phyloP scores from a whole-genome alignment of 1,140 invertebrate species.

The Ptiloglossa arizonensis region DNA sequence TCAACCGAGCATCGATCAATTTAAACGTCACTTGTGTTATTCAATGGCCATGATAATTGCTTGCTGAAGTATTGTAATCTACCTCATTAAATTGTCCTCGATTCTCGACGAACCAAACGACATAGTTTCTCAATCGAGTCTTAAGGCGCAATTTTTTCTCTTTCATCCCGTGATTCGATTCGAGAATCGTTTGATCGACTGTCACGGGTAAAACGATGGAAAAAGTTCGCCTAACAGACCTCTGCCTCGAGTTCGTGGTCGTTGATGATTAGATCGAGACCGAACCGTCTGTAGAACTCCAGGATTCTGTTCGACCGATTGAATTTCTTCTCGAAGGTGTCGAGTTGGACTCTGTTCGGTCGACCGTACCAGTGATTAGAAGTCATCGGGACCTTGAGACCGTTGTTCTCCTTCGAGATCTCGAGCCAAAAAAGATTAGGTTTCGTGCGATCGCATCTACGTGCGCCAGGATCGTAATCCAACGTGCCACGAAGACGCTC shows the following conservation, averaged over 20 bases:
- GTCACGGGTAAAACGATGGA: neutral
- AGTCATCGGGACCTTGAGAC: conserved; percentile 65
- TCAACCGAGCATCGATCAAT: too few relatives aligned
- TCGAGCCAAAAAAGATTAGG: conserved; percentile 63
- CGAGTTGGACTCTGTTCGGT: conserved; percentile 69
- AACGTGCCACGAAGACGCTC: conserved; percentile 68
- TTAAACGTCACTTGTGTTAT: too few relatives aligned
- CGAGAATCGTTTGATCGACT: neutral
- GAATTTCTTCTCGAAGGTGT: conserved; percentile 68
- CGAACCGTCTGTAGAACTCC: conserved; percentile 39
- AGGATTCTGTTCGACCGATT: conserved; percentile 54
- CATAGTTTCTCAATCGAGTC: neutral
- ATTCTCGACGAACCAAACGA: neutral
- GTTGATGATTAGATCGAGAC: neutral
- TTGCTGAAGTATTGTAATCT: too few relatives aligned
- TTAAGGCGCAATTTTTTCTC: neutral
- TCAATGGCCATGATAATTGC: too few relatives aligned
- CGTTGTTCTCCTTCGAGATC: conserved; percentile 72
- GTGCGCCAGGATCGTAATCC: conserved; percentile 64
- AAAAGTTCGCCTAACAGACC: neutral
- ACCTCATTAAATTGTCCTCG: too few relatives aligned
- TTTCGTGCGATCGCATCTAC: conserved; percentile 67
- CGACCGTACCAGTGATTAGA: conserved; percentile 69
- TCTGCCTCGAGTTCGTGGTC: neutral
- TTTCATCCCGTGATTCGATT: neutral